Evolutionary conservation across 2,797 vertebrate species (phyloP), one percentile per base, ranked within the genome.

Genomic region (Threskiornis aethiopicus): DNA sequence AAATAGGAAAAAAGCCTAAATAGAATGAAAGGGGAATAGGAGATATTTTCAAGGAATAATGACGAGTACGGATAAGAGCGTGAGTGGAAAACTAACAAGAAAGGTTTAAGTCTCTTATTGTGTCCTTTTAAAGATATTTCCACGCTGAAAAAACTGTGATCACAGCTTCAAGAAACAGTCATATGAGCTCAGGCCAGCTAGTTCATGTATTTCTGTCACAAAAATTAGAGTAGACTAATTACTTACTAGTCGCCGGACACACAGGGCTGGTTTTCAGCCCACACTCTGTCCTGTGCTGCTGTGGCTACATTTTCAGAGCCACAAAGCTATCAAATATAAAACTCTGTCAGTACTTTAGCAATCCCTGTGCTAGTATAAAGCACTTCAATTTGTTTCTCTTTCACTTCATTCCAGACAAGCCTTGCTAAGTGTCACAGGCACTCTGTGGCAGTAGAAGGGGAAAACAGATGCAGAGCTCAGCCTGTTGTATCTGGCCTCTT

Each of bases 1-100:
- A 55, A 39, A 54, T 11, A 44, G 33, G 37, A 24, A 82, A 51
- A 84, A 84, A 54, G 35, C 16, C 22, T 72, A 65, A 51, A 20
- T 19, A 47, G 42, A 87, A 87, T 49, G 8, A 59, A 86, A 62
- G 26, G 20, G 29, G 55, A 73, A 52, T 35, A 59, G 15, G 21
- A 49, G 9, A 42, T 70, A 19, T 83, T 91, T 84, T 82, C 31
- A 64, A 81, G 17, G 44, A 76, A 67, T 89, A 90, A 89, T 26
- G 29, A 22, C 0, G 18, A 47, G 46, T 47, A 46, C 21, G 20
- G 46, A 46, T 46, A 42, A 75, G 4, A 41, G 6, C 10, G 3
- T 26, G 37, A 81, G 16, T 26, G 9, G 66, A 83, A 81, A 89
- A 58, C 20, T 59, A 59, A 37, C 9, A 46, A 10, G 31, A 69